Percentiles rank a stretch among this genome's conserved stretches.
Conservation (phyloP, 1,140 invertebrate genomes). For the Drosophila pseudoobscura region DNA sequence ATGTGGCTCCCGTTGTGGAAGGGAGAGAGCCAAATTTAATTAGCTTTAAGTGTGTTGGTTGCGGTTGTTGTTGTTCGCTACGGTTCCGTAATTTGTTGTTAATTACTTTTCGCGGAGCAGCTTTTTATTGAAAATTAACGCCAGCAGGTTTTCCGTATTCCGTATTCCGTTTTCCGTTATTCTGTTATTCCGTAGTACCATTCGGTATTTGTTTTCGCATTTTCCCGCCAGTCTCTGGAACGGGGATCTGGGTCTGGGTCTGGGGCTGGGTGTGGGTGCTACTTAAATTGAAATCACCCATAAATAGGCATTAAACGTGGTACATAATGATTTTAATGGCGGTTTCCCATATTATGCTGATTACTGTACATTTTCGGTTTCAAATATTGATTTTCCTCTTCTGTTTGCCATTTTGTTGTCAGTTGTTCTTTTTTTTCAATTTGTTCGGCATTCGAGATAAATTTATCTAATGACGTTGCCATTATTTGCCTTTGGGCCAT, state of each 20-base stretch:
- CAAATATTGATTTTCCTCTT: constrained; percentile 48
- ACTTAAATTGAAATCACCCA: constrained; percentile 66
- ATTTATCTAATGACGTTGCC: constrained; percentile 55
- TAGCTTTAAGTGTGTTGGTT: constrained; percentile 72
- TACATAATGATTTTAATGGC: constrained; percentile 49
- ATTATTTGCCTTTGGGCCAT: constrained; percentile 48
- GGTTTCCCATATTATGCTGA: constrained; percentile 39
- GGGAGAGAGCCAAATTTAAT: constrained; percentile 57
- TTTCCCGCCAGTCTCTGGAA: constrained; percentile 1
- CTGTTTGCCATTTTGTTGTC: constrained; percentile 6
- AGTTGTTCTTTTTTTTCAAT: constrained; percentile 35
- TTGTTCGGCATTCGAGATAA: constrained; percentile 45
- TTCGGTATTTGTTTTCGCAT: constrained; percentile 31
- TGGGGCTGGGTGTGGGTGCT: not conserved
- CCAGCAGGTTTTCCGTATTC: constrained; percentile 49
- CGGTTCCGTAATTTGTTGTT: constrained; percentile 72
- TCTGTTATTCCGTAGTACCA: constrained; percentile 16
- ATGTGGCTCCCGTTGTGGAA: constrained; percentile 33
- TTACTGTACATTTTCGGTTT: constrained; percentile 49
- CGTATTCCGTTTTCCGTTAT: constrained; percentile 31
- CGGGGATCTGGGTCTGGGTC: not conserved
- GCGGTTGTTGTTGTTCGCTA: constrained; percentile 37
- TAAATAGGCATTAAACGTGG: constrained; percentile 55
- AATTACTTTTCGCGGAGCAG: constrained; percentile 64
- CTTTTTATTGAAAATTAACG: constrained; percentile 75